phyloP scores from a whole-genome alignment of 2,797 vertebrate species.

The Paramormyrops hopkinsi region DNA sequence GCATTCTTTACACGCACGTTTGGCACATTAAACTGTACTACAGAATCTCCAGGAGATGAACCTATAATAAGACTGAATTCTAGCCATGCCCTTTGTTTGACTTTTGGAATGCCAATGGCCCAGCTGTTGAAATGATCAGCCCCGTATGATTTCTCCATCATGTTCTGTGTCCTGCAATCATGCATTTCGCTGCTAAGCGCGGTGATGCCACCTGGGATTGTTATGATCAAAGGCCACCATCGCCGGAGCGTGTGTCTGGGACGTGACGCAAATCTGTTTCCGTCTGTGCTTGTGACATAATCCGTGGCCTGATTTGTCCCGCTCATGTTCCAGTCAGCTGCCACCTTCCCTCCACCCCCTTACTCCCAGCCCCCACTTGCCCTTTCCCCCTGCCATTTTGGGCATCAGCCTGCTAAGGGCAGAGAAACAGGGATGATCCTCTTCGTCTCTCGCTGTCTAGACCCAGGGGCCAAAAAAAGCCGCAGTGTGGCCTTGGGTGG shows the following conservation, averaged over 20 bases:
- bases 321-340: neutral
- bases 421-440: neutral
- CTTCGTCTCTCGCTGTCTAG: neutral
- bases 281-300: neutral
- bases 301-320: neutral
- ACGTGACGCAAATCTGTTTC: neutral
- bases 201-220: neutral
- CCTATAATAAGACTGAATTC: neutral
- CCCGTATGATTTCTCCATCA: neutral
- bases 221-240: neutral
- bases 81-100: neutral
- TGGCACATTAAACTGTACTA: neutral
- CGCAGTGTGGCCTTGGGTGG: neutral
- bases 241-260: neutral
- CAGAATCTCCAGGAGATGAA: neutral
- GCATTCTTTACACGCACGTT: neutral
- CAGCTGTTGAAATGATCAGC: neutral
- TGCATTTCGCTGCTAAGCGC: neutral
- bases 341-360: neutral
- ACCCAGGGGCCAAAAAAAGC: neutral
- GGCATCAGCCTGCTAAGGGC: neutral
- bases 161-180: neutral
- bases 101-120: neutral
- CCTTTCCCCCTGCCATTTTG: constrained; percentile 5
- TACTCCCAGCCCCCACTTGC: neutral